A percentile compares a stretch with the other conserved stretches of the same genome.
Conservation (phyloP, 2,797 vertebrate species). For the Pipistrellus pygmaeus region DNA sequence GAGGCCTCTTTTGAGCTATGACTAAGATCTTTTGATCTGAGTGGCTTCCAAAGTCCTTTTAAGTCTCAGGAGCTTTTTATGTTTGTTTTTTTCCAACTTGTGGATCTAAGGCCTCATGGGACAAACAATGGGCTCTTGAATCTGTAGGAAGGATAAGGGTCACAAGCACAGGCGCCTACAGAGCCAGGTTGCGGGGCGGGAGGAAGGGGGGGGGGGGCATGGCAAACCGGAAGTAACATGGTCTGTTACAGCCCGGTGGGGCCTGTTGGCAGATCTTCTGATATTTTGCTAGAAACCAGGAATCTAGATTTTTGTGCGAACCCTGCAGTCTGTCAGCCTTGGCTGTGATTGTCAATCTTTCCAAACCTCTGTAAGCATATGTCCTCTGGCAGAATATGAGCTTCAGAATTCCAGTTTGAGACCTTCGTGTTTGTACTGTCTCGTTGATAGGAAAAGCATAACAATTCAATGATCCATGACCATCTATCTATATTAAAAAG, state of each 20-base stretch:
- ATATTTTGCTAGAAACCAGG: neutral
- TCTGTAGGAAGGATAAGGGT: neutral
- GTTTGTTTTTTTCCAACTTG: slow-evolving; percentile 7
- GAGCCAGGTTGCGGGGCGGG: neutral
- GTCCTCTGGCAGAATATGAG: neutral
- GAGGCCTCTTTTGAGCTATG: slow-evolving; percentile 56
- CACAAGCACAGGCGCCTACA: neutral
- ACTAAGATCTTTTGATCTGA: slow-evolving; percentile 71
- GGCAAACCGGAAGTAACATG: neutral
- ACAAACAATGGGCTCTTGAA: neutral
- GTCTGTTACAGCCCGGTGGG: neutral
- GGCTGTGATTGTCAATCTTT: neutral
- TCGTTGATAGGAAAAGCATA: neutral
- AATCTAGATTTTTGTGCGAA: neutral
- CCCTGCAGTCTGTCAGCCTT: neutral
- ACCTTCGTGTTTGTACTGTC: neutral
- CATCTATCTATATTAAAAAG: neutral
- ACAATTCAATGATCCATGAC: neutral
- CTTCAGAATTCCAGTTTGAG: neutral
- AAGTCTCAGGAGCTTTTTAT: slow-evolving; percentile 41
- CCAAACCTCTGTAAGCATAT: neutral
- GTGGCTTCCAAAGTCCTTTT: slow-evolving; percentile 71
- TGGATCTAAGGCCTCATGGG: neutral
- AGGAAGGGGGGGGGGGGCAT: neutral
- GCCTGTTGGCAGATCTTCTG: neutral